Evolutionary conservation across 1,140 invertebrate species (phyloP).

Genomic region (Cydia pomonella): DNA sequence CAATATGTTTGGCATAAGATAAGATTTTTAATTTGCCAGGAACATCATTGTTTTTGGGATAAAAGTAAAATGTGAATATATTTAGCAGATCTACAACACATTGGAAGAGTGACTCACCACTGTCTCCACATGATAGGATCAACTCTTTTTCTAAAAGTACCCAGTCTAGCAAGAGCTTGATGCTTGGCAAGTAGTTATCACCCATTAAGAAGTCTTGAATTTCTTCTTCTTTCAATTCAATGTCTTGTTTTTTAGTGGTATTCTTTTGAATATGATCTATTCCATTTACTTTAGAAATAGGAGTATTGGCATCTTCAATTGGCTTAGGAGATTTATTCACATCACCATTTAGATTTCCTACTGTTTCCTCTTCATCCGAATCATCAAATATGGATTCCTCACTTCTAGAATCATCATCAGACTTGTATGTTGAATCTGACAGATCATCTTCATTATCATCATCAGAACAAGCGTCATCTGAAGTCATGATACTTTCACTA

Average conservation of each 20-base stretch:
- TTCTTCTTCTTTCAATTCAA: slow-evolving; percentile 40
- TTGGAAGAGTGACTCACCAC: slow-evolving; percentile 75
- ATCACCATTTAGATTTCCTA: slow-evolving; percentile 42
- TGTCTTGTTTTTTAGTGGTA: slow-evolving; percentile 46
- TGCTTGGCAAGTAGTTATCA: slow-evolving; percentile 70
- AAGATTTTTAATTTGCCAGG: slow-evolving; percentile 54
- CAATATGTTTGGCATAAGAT: slow-evolving; percentile 58
- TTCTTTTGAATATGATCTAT: slow-evolving; percentile 44
- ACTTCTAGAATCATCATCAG: slow-evolving; percentile 70
- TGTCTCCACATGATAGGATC: slow-evolving; percentile 75
- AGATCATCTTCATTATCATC: slow-evolving; percentile 64
- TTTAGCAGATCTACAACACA: slow-evolving; percentile 77
- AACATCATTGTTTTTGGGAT: slow-evolving; percentile 52
- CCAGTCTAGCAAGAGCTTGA: slow-evolving; percentile 76
- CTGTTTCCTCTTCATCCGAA: slow-evolving; percentile 38
- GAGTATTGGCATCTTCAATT: slow-evolving; percentile 43
- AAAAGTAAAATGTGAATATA: slow-evolving; percentile 72
- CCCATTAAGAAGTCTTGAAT: slow-evolving; percentile 68
- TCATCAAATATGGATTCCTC: slow-evolving; percentile 44
- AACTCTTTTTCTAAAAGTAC: slow-evolving; percentile 73
- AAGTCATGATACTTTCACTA: slow-evolving; percentile 77
- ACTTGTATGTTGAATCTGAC: slow-evolving; percentile 66
- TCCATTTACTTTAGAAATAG: slow-evolving; percentile 27
- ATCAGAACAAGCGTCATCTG: slow-evolving; percentile 63
- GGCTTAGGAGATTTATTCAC: slow-evolving; percentile 18